Evolutionary conservation across 2,797 vertebrate species (phyloP).

Genomic region (Aeoliscus strigatus): DNA sequence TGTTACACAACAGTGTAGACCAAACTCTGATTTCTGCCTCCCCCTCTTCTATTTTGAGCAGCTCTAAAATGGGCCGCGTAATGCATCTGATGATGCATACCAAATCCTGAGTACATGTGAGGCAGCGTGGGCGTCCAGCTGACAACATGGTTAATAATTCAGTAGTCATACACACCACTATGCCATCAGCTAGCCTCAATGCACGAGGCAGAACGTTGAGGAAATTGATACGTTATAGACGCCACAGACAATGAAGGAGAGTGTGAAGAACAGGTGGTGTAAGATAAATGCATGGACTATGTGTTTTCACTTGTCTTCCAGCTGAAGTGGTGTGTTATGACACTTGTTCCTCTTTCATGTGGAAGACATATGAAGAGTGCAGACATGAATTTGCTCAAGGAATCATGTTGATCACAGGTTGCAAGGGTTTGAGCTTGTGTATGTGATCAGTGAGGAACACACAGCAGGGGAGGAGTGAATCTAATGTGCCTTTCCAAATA

Average conservation of each 20-base stretch:
- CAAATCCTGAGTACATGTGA: conserved; percentile 48
- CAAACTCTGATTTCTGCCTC: conserved; percentile 37
- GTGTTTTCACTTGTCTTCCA: background rate
- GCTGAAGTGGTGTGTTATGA: conserved; percentile 34
- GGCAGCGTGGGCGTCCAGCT: conserved; percentile 32
- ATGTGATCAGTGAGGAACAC: background rate
- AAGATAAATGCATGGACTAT: background rate
- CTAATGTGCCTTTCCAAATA: conserved; percentile 15
- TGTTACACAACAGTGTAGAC: conserved; percentile 45
- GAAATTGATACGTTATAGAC: conserved; percentile 26
- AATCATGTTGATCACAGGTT: conserved; percentile 16
- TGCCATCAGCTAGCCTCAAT: conserved; percentile 10
- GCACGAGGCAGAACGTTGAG: conserved; percentile 21
- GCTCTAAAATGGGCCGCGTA: conserved; percentile 42
- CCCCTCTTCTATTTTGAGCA: conserved; percentile 46
- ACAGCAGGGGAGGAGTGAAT: background rate
- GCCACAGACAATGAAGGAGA: background rate
- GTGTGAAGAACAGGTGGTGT: too few relatives aligned
- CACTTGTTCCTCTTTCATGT: conserved; percentile 26
- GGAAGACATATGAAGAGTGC: conserved; percentile 40
- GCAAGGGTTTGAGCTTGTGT: background rate
- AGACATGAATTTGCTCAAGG: conserved; percentile 21
- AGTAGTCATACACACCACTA: conserved; percentile 41
- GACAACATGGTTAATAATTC: conserved; percentile 51
- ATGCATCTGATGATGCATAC: conserved; percentile 55